Percentiles rank a stretch among this genome's conserved stretches.
These are phyloP conservation scores for Drosophila engyochracea DNA, from an alignment of 2,888 invertebrate species.

Conservation along the genomic window DNA sequence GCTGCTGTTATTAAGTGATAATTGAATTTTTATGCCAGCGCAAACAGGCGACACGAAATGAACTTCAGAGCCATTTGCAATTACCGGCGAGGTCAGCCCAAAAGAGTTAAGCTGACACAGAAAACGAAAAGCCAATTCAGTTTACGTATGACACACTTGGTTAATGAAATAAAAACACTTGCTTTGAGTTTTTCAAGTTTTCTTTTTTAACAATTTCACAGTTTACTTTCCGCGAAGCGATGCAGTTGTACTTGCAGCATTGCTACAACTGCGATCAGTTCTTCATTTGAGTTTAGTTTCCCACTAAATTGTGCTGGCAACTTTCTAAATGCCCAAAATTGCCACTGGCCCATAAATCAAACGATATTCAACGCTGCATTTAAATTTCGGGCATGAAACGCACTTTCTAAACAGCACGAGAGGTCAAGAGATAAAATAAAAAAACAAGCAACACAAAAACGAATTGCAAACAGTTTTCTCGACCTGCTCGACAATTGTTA, in stretches of 20 bases:
- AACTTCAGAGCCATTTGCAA: slow-evolving; percentile 41
- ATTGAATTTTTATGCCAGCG: slow-evolving; percentile 78
- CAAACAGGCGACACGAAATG: slow-evolving; percentile 47
- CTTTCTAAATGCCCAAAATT: slow-evolving; percentile 54
- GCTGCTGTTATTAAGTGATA: slow-evolving; percentile 76
- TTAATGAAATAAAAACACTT: neutral
- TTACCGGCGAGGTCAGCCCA: slow-evolving; percentile 30
- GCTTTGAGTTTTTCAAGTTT: neutral
- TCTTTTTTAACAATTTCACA: neutral
- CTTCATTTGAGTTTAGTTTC: slow-evolving; percentile 17
- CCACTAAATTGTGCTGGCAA: slow-evolving; percentile 38
- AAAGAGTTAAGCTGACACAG: slow-evolving; percentile 23
- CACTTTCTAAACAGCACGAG: slow-evolving; percentile 75
- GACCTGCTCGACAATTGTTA: slow-evolving; percentile 52
- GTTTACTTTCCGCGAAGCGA: neutral
- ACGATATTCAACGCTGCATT: slow-evolving; percentile 30
- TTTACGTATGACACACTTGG: neutral
- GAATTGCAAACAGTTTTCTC: slow-evolving; percentile 36
- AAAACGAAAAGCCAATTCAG: neutral
- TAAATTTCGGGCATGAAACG: slow-evolving; percentile 67
- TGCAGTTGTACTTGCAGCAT: slow-evolving; percentile 16
- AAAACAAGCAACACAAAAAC: slow-evolving; percentile 17
- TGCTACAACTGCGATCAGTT: slow-evolving; percentile 23
- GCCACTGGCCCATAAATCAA: slow-evolving; percentile 65
- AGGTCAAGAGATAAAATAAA: slow-evolving; percentile 27